Conservation (phyloP, 2,797 vertebrate genomes). For the Catamblyrhynchus diadema region DNA sequence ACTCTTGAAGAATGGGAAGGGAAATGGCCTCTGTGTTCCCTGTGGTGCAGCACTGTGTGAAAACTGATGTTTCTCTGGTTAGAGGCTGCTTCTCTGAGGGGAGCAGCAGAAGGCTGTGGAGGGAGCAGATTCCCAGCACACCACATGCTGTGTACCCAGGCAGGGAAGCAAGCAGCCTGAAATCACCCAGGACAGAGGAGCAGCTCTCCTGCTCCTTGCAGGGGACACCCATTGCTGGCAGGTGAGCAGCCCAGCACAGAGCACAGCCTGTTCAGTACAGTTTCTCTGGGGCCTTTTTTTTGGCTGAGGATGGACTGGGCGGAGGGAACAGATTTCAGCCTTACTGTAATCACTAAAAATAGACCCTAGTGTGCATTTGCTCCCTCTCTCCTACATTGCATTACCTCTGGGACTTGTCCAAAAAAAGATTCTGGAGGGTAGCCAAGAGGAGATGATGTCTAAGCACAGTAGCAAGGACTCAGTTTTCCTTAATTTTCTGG, state of each 20-base stretch:
- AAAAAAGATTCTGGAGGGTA: not conserved
- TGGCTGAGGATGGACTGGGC: not conserved
- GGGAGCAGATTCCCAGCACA: not conserved
- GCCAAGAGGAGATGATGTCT: not conserved
- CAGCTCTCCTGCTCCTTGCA: not conserved
- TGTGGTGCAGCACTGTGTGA: not conserved
- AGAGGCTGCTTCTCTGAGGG: not conserved
- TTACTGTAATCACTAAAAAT: slow-evolving; percentile 30
- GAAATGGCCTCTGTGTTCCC: not conserved
- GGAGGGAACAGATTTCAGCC: not conserved
- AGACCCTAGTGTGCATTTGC: not conserved
- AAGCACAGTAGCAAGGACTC: not conserved
- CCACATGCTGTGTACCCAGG: not conserved
- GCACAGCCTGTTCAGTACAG: not conserved
- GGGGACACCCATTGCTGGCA: not conserved
- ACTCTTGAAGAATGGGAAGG: not conserved
- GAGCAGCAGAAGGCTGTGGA: not conserved
- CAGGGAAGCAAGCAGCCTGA: not conserved
- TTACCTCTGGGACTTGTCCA: not conserved
- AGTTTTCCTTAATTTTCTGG: slow-evolving; percentile 15
- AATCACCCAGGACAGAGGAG: not conserved
- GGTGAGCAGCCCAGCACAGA: not conserved
- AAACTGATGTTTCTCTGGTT: not conserved
- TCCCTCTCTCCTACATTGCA: not conserved
- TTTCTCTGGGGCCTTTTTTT: not conserved